These are phyloP conservation scores for Pseudoatta argentina DNA, from an alignment of 1,140 invertebrate species.

Conservation along the genomic window DNA sequence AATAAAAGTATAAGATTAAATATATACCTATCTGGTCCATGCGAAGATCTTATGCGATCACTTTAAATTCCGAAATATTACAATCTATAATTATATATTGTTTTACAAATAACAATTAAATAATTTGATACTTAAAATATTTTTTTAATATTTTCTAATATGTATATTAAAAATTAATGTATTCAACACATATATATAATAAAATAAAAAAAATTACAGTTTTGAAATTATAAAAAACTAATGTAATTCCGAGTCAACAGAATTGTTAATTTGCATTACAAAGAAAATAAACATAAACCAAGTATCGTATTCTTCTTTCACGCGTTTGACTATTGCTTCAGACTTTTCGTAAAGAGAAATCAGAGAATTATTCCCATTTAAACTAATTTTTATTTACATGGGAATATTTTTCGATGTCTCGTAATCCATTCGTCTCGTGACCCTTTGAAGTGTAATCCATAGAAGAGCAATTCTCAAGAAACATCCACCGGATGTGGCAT, in stretches of 20 bases:
- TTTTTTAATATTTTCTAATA: neutral
- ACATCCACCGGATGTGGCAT: constrained; percentile 42
- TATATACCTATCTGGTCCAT: neutral
- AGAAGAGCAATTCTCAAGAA: constrained; percentile 43
- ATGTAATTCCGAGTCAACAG: neutral
- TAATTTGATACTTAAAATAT: neutral
- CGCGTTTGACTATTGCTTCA: neutral
- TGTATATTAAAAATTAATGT: neutral
- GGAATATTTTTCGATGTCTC: constrained; percentile 46
- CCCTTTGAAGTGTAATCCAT: constrained; percentile 50
- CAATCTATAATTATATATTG: neutral
- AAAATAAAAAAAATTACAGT: neutral
- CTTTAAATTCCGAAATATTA: neutral
- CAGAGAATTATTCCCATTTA: constrained; percentile 8
- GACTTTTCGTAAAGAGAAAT: constrained; percentile 1
- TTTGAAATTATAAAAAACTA: neutral
- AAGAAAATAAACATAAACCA: neutral
- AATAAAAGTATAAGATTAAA: neutral
- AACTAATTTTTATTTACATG: constrained; percentile 46
- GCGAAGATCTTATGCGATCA: neutral
- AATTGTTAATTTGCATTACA: neutral
- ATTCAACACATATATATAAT: neutral
- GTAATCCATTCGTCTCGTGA: constrained; percentile 29
- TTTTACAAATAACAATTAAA: neutral
- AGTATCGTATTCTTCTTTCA: constrained; percentile 1